Base-by-base conservation (phyloP, 2,113 vertebrate genomes). In the Plectropomus leopardus region DNA sequence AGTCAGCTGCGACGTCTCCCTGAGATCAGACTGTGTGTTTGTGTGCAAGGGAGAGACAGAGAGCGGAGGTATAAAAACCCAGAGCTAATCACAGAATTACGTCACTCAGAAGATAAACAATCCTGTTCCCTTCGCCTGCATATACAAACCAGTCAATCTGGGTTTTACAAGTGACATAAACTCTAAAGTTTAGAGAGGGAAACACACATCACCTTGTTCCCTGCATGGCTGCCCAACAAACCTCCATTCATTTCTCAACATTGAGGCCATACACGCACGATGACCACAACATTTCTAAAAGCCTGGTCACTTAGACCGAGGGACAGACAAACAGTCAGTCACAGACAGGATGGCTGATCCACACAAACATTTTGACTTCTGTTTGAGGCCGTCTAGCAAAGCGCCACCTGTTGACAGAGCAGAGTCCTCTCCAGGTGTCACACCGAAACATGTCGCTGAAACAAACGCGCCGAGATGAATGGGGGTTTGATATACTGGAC, bases 121-220 rank as follows among this genome's bases (percentile, higher is more conserved):
- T 73, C 30, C 34, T 28, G 60, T 77, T 80, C 61, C 75, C 53
- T 72, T 79, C 28, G 60, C 78, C 65, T 45, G 40, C 74, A 65
- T 72, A 80, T 54, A 88, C 86, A 91, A 86, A 84, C 81, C 30
- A 78, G 66, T 83, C 82, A 81, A 89, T 90, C 83, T 80, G 79
- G 63, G 84, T 87, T 92, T 90, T 85, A 92, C 86, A 88, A 91
- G 91, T 82, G 91, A 90, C 80, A 87, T 87, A 86, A 92, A 93
- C 80, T 82, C 72, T 61, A 54, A 89, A 73, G 86, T 90, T 92
- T 86, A 76, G 80, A 82, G 58, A 61, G 36, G 77, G 82, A 94
- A n/a, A 90, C 84, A 90, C 84, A 90, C 63, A 58, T 80, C 50
- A 69, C 51, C 77, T 71, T 93, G 87, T 91, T 90, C 81, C 72